Base-by-base conservation (phyloP, 1,140 invertebrate species). In the Aphelenchoides avenae region DNA sequence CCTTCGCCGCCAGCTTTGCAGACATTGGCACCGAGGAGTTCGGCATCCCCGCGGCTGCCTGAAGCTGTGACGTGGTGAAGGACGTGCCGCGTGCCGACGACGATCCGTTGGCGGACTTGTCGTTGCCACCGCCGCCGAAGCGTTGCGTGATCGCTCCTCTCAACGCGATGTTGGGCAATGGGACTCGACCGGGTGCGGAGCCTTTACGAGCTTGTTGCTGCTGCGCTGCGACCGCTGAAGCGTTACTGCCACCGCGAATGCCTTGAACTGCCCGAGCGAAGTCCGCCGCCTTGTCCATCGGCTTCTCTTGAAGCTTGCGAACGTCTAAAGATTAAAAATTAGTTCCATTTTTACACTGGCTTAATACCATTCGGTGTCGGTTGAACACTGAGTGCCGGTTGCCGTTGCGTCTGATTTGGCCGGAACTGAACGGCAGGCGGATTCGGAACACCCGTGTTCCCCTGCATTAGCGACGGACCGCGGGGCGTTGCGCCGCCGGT, bases 181-280 rank as follows among this genome's bases (percentile, higher is more conserved):
- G 69, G n/a, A 73, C 61, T n/a, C 68, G 44, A n/a, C 68, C 70
- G 5, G 69, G 69, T 9, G 67, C 60, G 20, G 53, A 61, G 27
- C 69, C 70, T 47, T 70, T 70, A 13, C 68, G 70, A 26, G 9
- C 18, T 3, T n/a, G n/a, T n/a, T n/a, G n/a, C n/a, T n/a, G n/a
- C n/a, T n/a, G n/a, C n/a, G n/a, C n/a, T n/a, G n/a, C n/a, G n/a
- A n/a, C n/a, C n/a, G n/a, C n/a, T n/a, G n/a, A n/a, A n/a, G n/a
- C n/a, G n/a, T n/a, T n/a, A n/a, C n/a, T n/a, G n/a, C n/a, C n/a
- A n/a, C n/a, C n/a, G n/a, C 40, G 48, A n/a, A 67, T 11, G 29
- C 52, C 29, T 52, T 46, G 39, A 24, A 51, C 5, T 15, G 58
- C 33, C 3, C 53, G 31, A 40, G 53, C 50, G 3, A 49, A 37